Evolutionary conservation across 2,888 invertebrate species (phyloP).

Genomic region (Magallana nippona): DNA sequence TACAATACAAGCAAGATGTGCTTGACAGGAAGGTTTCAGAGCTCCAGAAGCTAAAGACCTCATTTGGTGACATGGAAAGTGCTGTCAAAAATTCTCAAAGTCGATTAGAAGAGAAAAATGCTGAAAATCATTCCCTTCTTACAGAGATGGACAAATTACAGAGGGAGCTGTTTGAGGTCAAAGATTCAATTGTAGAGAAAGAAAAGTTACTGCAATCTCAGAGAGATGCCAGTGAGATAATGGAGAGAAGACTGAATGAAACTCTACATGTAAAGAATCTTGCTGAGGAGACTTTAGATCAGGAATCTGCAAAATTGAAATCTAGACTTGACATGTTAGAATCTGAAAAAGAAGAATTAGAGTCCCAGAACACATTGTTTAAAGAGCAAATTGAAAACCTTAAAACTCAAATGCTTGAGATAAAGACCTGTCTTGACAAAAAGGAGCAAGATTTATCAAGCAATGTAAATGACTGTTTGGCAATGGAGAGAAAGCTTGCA

Average conservation of each 20-base stretch:
- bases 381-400: not conserved
- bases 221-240: slow-evolving; percentile 42
- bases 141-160: slow-evolving; percentile 46
- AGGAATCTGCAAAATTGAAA: slow-evolving; percentile 36
- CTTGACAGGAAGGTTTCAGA: slow-evolving; percentile 50
- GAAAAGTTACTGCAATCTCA: slow-evolving; percentile 33
- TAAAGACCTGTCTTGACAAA: not conserved
- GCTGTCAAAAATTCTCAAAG: not conserved
- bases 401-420: not conserved
- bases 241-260: slow-evolving; percentile 49
- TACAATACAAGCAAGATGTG: slow-evolving; percentile 52
- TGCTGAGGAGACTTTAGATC: slow-evolving; percentile 40
- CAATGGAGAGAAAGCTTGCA: slow-evolving; percentile 9
- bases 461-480: not conserved
- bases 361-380: not conserved
- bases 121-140: slow-evolving; percentile 35
- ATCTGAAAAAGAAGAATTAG: slow-evolving; percentile 5
- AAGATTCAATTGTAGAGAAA: slow-evolving; percentile 35
- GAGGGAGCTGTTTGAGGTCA: slow-evolving; percentile 41
- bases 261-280: slow-evolving; percentile 35
- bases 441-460: not conserved
- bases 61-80: slow-evolving; percentile 43
- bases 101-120: slow-evolving; percentile 37
- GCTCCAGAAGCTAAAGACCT: slow-evolving; percentile 48
- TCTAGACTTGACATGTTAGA: slow-evolving; percentile 25